Conservation (phyloP, 2,797 vertebrate genomes). For the Spea hammondii region DNA sequence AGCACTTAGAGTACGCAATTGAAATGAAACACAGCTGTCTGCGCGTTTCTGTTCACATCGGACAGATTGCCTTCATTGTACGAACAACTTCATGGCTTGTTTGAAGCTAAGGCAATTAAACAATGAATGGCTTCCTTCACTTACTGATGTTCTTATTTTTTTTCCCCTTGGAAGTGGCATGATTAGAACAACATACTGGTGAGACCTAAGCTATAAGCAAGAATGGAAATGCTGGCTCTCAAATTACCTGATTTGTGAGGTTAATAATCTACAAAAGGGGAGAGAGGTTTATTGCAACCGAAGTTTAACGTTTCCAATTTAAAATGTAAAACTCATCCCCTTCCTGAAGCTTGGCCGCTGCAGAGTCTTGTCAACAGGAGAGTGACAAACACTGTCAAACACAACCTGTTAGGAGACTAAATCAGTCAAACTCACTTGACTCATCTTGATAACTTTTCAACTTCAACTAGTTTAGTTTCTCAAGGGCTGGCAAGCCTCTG, state of each 20-base stretch:
- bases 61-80: slow-evolving; percentile 83
- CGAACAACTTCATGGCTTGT: slow-evolving; percentile 73
- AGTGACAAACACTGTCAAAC: too few species aligned
- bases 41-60: slow-evolving; percentile 73
- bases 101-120: slow-evolving; percentile 90
- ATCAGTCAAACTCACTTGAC: too few species aligned
- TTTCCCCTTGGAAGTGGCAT: slow-evolving; percentile 56
- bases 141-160: slow-evolving; percentile 70
- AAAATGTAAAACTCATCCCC: slow-evolving; percentile 62
- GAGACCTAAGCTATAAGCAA: slow-evolving; percentile 57
- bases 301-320: not conserved
- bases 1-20: slow-evolving; percentile 79
- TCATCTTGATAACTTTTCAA: too few species aligned
- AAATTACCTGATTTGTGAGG: slow-evolving; percentile 66
- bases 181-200: slow-evolving; percentile 60
- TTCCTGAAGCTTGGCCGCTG: not conserved
- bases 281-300: too few species aligned
- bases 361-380: not conserved
- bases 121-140: slow-evolving; percentile 88
- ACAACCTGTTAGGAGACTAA: too few species aligned
- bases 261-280: not conserved
- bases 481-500: too few species aligned
- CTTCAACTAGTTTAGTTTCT: too few species aligned
- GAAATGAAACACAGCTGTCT: slow-evolving; percentile 89
- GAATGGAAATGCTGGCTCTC: slow-evolving; percentile 57